Conservation (phyloP, 2,888 invertebrate species). For the Epistrophe grossulariae region DNA sequence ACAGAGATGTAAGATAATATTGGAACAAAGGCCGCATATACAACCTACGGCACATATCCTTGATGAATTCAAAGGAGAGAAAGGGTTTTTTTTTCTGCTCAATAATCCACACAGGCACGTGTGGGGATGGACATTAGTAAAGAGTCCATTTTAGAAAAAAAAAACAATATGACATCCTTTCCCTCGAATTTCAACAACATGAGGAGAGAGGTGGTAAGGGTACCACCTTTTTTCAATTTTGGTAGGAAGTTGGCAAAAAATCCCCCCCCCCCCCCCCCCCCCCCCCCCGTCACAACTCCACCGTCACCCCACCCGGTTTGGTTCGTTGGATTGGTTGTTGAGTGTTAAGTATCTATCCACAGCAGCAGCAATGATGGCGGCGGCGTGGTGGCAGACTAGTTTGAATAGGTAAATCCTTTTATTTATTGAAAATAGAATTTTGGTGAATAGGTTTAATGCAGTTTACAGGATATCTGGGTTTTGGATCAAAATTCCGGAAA, state of each 20-base stretch:
- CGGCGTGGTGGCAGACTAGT: constrained; percentile 6
- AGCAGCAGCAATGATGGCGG: not conserved
- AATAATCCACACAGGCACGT: constrained; percentile 16
- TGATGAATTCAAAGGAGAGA: constrained; percentile 11
- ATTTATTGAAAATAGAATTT: constrained; percentile 55
- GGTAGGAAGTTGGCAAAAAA: constrained; percentile 16
- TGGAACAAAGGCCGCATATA: constrained; percentile 61
- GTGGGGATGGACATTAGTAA: not conserved
- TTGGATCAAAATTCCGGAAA: constrained; percentile 15
- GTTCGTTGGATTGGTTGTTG: constrained; percentile 8
- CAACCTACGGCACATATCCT: constrained; percentile 32
- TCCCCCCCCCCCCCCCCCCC: not conserved
- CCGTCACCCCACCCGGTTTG: not conserved
- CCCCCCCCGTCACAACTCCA: not conserved
- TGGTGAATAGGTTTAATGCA: constrained; percentile 57
- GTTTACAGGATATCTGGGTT: constrained; percentile 47
- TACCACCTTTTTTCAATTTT: constrained; percentile 30
- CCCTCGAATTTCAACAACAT: not conserved
- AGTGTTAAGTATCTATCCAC: constrained; percentile 4
- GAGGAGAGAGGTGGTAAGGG: not conserved
- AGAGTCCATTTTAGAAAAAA: not conserved
- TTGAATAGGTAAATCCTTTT: constrained; percentile 47
- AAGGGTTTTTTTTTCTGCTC: not conserved
- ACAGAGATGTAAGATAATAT: constrained; percentile 40
- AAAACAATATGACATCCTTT: constrained; percentile 3